A percentile compares a stretch with the other conserved stretches of the same genome.
These are phyloP conservation scores for Falco biarmicus DNA, from an alignment of 2,797 vertebrate species.

Conservation along the genomic window DNA sequence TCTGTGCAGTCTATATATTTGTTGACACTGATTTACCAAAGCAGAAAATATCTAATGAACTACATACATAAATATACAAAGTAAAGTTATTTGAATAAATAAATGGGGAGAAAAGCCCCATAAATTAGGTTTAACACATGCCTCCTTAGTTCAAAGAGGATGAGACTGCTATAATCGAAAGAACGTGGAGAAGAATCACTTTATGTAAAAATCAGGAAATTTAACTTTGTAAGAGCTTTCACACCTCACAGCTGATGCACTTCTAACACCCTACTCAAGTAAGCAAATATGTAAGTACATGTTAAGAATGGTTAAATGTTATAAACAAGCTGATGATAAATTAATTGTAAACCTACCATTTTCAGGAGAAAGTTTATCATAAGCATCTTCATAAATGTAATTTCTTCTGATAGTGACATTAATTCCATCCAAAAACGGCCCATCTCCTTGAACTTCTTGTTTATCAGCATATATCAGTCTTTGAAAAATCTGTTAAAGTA, in stretches of 20 bases:
- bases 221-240: neutral
- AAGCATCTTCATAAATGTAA: slow-evolving; percentile 99
- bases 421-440: slow-evolving; percentile 95
- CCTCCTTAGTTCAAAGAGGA: neutral
- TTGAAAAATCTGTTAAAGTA: slow-evolving; percentile 90
- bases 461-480: slow-evolving; percentile 97
- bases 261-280: neutral
- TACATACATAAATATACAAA: neutral
- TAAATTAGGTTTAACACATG: neutral
- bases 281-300: neutral
- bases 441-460: slow-evolving; percentile 95
- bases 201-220: neutral
- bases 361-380: slow-evolving; percentile 98
- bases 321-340: neutral
- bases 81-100: neutral
- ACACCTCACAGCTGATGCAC: neutral
- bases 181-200: neutral
- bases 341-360: slow-evolving; percentile 83
- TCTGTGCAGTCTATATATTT: neutral
- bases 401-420: slow-evolving; percentile 97
- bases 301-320: neutral
- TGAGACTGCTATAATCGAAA: neutral
- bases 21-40: neutral
- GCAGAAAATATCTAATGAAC: neutral
- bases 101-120: neutral